phyloP scores from a whole-genome alignment of 2,888 invertebrate species.

The Apantesis nais region DNA sequence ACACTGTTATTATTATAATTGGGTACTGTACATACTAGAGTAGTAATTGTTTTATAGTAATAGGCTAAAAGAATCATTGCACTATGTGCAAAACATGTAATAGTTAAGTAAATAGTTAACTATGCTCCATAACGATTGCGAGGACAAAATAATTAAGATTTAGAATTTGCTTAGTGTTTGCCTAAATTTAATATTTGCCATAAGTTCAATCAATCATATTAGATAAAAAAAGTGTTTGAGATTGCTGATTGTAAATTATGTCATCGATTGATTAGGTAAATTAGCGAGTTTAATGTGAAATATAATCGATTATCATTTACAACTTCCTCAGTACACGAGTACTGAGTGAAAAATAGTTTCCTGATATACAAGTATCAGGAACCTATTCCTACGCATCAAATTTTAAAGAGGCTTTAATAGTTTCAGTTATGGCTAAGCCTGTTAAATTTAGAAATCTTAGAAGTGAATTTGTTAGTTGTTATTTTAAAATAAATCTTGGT shows the following conservation, averaged over 20 bases:
- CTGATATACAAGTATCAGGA: not conserved
- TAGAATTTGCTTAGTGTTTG: conserved; percentile 1
- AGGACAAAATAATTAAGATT: conserved; percentile 1
- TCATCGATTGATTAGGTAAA: conserved; percentile 7
- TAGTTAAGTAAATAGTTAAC: not conserved
- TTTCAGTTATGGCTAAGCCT: not conserved
- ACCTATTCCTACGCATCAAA: not conserved
- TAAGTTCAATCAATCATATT: conserved; percentile 6
- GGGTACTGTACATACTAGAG: not conserved
- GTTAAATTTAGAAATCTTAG: not conserved
- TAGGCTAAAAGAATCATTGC: not conserved
- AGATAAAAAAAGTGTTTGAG: conserved; percentile 4
- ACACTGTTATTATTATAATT: not conserved
- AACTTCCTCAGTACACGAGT: not conserved
- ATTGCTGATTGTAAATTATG: conserved; percentile 7
- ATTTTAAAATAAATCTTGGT: not conserved
- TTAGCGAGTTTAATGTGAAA: conserved; percentile 5
- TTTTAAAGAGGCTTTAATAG: not conserved
- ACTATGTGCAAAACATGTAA: not conserved
- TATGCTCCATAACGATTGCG: not conserved
- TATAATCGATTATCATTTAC: conserved; percentile 12
- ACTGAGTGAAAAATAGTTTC: not conserved
- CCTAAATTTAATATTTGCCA: conserved; percentile 10
- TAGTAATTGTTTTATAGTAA: not conserved
- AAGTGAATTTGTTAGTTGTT: not conserved